Evolutionary conservation across 2,113 vertebrate genomes (phyloP).

Genomic region (Dasyornis broadbenti): DNA sequence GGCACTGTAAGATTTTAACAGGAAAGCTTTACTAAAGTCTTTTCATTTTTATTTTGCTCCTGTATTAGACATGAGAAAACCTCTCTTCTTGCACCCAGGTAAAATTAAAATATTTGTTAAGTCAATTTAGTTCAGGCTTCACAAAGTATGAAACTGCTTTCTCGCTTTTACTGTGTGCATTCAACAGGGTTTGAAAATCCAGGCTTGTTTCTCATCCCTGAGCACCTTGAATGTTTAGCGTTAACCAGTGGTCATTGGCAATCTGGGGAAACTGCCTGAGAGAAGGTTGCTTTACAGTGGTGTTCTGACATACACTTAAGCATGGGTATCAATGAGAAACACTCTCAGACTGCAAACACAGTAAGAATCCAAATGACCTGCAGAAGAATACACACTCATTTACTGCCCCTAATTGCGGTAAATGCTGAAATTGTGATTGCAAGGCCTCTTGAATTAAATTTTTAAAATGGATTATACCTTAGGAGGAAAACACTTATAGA

Average conservation of each 20-base stretch:
- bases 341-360: neutral
- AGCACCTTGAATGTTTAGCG: neutral
- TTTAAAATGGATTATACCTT: neutral
- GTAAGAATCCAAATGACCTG: neutral
- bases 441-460: neutral
- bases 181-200: neutral
- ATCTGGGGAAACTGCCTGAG: neutral
- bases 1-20: neutral
- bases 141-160: neutral
- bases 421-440: neutral
- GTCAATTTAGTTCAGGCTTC: neutral
- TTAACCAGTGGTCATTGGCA: neutral
- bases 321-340: neutral
- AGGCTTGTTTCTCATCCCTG: neutral
- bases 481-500: neutral
- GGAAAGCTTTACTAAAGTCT: neutral
- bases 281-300: neutral
- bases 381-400: neutral
- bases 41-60: neutral
- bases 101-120: neutral
- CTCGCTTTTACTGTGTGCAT: neutral
- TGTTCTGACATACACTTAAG: neutral
- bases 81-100: neutral
- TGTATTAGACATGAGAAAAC: neutral
- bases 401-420: neutral